Evolutionary conservation across 2,113 vertebrate species (phyloP).

Genomic region (Tachuris rubrigastra): DNA sequence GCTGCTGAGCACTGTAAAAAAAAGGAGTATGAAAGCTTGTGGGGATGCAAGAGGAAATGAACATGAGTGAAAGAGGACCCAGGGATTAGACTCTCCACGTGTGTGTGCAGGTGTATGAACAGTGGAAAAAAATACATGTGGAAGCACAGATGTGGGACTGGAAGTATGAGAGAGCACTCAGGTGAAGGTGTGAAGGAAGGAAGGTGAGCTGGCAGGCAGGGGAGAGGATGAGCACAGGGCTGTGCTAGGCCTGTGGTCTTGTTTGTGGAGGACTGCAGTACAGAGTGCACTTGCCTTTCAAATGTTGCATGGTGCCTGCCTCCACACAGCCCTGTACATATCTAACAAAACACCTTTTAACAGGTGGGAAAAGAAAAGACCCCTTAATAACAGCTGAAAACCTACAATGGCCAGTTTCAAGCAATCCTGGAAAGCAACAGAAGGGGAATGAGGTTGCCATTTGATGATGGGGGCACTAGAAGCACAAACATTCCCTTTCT

Average conservation of each 20-base stretch:
- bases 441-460: neutral
- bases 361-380: neutral
- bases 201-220: neutral
- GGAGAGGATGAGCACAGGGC: neutral
- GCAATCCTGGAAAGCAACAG: neutral
- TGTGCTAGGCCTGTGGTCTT: neutral
- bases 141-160: neutral
- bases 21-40: neutral
- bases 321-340: rapidly evolving
- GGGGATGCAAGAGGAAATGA: neutral
- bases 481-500: neutral
- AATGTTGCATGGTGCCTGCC: neutral
- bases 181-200: neutral
- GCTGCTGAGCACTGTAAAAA: rapidly evolving
- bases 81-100: neutral
- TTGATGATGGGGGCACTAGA: neutral
- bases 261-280: neutral
- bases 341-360: neutral
- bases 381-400: neutral
- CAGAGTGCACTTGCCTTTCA: neutral
- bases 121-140: neutral
- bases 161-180: rapidly evolving
- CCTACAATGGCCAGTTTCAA: neutral
- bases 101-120: rapidly evolving
- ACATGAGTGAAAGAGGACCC: neutral